Evolutionary conservation across 2,888 invertebrate genomes (phyloP), one percentile per base, ranked within the genome.

Genomic region (Orchesella flavescens): DNA sequence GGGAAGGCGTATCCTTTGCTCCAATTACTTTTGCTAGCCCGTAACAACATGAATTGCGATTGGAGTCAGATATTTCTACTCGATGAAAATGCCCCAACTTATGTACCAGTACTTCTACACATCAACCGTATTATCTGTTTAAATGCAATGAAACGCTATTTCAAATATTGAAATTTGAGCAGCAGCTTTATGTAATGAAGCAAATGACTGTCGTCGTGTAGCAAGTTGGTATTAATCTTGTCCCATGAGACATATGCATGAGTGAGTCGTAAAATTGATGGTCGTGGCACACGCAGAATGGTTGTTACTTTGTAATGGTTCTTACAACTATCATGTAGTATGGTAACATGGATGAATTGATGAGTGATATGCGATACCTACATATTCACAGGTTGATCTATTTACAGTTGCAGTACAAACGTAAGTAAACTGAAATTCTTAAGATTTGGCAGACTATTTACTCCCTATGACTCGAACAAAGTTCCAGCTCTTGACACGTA

Each of bases 241-340:
- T 80, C 80, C 68, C 80, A 17, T 46, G 80, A 68, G 74, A 80
- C 49, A 34, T 59, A 80, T 80, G 80, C 74, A 80, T 80, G 71
- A 74, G 72, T 74, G 74, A 80, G 63, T 72, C 43, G 49, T 79
- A 72, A 72, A 79, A 79, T 53, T 63, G 79, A 79, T 79, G 73
- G 55, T 34, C 79, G 63, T 73, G 79, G 55, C 66, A 79, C 79
- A 72, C 72, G 69, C 46, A 49, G 59, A 59, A 34, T 46, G 34
- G 34, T 34, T 34, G 34, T 34, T 34, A 34, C 34, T 34, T 46
- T 15, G n/a, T 15, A 49, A 44, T 12, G 49, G 49, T 49, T 4
- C 34, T 2, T 34, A 34, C 34, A 34, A 34, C 34, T 49, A 49
- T 49, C 1, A n/a, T 49, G 49, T 1, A 49, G 10, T 7, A 49